These are phyloP conservation scores for Standfussiana lucernea DNA, from an alignment of 2,888 invertebrate species.

Conservation along the genomic window DNA sequence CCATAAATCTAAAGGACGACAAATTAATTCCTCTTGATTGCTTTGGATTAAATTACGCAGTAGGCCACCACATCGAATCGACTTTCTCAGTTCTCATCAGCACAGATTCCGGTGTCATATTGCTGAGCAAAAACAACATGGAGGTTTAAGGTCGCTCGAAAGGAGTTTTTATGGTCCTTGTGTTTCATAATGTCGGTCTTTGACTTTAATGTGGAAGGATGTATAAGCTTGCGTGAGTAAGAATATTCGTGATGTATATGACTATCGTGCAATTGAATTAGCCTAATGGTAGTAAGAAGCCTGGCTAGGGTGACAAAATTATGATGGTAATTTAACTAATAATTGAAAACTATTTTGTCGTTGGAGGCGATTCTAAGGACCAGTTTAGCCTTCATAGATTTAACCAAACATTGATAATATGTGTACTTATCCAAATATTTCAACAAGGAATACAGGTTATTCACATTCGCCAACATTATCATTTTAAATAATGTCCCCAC, in stretches of 20 bases:
- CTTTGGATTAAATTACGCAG: conserved; percentile 78
- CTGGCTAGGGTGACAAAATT: background rate
- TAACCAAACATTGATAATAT: too few species aligned
- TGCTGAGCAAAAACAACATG: conserved; percentile 68
- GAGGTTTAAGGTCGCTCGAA: conserved; percentile 32
- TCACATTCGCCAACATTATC: conserved; percentile 6
- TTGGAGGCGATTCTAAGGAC: background rate
- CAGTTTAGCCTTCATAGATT: background rate
- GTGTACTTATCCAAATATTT: conserved; percentile 6
- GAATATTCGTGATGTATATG: background rate
- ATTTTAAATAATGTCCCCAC: conserved; percentile 10
- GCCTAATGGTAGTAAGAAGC: background rate
- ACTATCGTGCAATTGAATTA: background rate
- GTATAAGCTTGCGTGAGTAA: background rate
- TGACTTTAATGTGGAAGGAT: background rate
- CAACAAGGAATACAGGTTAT: conserved; percentile 9
- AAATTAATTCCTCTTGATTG: conserved; percentile 82
- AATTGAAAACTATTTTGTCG: background rate
- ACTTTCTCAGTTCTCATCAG: conserved; percentile 75
- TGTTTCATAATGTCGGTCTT: conserved; percentile 5
- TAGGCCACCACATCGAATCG: conserved; percentile 75
- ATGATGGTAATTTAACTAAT: background rate
- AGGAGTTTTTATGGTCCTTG: conserved; percentile 46
- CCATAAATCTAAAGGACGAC: conserved; percentile 74
- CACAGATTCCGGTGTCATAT: conserved; percentile 82